Conservation (phyloP, 2,113 vertebrate genomes). For the Cercocebus atys region DNA sequence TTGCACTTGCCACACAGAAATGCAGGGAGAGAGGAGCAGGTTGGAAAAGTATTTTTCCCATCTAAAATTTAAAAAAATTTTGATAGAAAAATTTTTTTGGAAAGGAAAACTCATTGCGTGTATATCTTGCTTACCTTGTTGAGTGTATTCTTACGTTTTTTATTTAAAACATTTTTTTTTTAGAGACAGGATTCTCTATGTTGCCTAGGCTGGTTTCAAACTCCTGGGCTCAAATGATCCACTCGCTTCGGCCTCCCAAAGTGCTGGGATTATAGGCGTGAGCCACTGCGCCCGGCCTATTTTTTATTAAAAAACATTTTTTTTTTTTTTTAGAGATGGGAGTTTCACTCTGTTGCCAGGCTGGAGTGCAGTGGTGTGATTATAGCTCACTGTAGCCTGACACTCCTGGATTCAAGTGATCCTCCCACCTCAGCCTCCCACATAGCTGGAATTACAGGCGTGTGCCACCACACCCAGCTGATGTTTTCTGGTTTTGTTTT, state of each 20-base stretch:
- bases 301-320: neutral
- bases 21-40: neutral
- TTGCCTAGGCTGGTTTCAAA: too few species aligned
- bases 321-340: neutral
- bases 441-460: neutral
- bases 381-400: neutral
- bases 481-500: neutral
- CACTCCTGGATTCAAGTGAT: neutral
- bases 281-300: too few species aligned
- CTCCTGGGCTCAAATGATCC: too few species aligned
- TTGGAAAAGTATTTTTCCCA: conserved; percentile 9
- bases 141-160: neutral
- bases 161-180: too few species aligned
- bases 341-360: neutral
- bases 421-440: neutral
- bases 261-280: too few species aligned
- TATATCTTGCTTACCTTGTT: neutral
- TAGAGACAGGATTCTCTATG: too few species aligned
- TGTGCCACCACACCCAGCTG: neutral
- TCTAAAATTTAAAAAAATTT: neutral
- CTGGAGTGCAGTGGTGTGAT: neutral
- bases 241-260: too few species aligned
- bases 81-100: neutral
- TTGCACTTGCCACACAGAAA: conserved; percentile 21
- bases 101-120: conserved; percentile 5